phyloP scores from a whole-genome alignment of 2,888 invertebrate genomes.

The Lissonota sp. region DNA sequence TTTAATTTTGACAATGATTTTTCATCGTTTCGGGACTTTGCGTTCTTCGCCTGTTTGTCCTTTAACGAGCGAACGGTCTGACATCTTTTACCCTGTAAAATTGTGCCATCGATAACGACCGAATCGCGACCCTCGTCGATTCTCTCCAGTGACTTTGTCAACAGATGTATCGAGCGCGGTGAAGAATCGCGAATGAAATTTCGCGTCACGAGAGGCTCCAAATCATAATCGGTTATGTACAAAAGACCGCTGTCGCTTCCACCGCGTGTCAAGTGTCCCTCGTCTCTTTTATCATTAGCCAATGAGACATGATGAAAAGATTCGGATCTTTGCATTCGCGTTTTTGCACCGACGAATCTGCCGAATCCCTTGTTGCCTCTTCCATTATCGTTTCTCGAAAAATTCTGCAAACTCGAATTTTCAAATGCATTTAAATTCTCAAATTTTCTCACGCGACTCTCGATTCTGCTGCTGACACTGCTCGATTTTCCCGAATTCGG shows the following conservation, averaged over 20 bases:
- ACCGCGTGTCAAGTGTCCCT: slow-evolving; percentile 73
- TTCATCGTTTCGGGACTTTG: slow-evolving; percentile 63
- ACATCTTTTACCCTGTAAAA: slow-evolving; percentile 24
- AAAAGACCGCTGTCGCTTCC: slow-evolving; percentile 83
- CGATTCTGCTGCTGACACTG: slow-evolving; percentile 70
- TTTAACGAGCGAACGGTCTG: slow-evolving; percentile 34
- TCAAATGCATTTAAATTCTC: slow-evolving; percentile 81
- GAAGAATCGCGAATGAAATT: slow-evolving; percentile 64
- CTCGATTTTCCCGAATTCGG: slow-evolving; percentile 71
- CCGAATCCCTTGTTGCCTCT: slow-evolving; percentile 57
- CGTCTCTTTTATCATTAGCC: slow-evolving; percentile 66
- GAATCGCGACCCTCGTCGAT: slow-evolving; percentile 90
- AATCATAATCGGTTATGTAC: slow-evolving; percentile 79
- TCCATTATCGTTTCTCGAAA: slow-evolving; percentile 61
- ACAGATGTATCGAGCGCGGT: slow-evolving; percentile 70
- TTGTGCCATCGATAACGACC: slow-evolving; percentile 85
- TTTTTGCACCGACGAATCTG: slow-evolving; percentile 42
- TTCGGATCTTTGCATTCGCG: slow-evolving; percentile 78
- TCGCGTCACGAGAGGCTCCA: slow-evolving; percentile 72
- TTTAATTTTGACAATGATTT: slow-evolving; percentile 59
- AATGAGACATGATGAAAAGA: slow-evolving; percentile 80
- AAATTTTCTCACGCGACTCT: slow-evolving; percentile 80
- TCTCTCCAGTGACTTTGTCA: slow-evolving; percentile 91
- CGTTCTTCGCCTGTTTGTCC: slow-evolving; percentile 43
- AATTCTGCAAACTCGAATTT: slow-evolving; percentile 75